Conservation (phyloP, 2,888 invertebrate genomes). For the Sinelater perroti region DNA sequence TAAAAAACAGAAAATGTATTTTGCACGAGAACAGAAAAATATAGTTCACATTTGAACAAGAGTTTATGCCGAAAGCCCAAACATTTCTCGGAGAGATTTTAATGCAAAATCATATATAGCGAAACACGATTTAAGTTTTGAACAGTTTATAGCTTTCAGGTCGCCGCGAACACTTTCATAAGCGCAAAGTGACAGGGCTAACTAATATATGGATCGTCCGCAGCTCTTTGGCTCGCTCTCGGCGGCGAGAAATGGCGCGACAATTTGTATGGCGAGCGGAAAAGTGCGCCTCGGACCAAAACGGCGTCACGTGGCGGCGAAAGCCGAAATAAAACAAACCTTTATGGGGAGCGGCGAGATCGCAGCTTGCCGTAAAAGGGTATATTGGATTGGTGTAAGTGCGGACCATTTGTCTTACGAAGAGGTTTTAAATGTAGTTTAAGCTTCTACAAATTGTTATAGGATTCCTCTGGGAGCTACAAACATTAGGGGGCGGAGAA, state of each 20-base stretch:
- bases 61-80: neutral
- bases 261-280: conserved; percentile 11
- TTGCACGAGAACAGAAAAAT: no score
- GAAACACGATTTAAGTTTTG: conserved; percentile 16
- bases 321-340: conserved; percentile 17
- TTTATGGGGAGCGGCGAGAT: conserved; percentile 3
- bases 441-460: conserved; percentile 4
- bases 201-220: conserved; percentile 19
- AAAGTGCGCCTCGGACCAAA: conserved; percentile 14
- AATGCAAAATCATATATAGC: conserved; percentile 16
- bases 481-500: no score
- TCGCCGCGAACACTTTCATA: conserved; percentile 4
- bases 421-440: neutral
- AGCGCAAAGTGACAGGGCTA: conserved; percentile 17
- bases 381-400: conserved; percentile 5
- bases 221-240: conserved; percentile 15
- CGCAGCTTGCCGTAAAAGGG: conserved; percentile 2
- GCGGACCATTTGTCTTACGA: conserved; percentile 1
- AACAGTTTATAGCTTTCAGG: conserved; percentile 9
- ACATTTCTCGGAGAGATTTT: neutral
- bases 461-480: no score
- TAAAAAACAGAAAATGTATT: no score
- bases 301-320: conserved; percentile 15
- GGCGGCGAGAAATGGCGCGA: conserved; percentile 7
- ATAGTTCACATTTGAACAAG: neutral